Conservation (phyloP, 2,113 vertebrate species). For the Rhea pennata region DNA sequence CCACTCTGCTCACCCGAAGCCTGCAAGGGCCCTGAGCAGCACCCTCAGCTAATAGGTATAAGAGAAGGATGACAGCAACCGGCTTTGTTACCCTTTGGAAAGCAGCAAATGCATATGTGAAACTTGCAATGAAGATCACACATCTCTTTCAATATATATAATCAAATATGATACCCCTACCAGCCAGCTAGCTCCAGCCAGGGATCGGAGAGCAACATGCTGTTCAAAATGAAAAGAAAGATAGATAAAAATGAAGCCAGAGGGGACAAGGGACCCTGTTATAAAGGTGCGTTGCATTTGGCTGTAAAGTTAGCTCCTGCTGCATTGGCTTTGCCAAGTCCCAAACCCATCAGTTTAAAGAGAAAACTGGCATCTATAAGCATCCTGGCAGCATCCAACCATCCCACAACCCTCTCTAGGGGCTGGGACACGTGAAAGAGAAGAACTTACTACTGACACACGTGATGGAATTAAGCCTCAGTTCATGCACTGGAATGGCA, state of each 20-base stretch:
- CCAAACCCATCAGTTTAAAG: fast-evolving
- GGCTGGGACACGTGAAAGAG: fast-evolving
- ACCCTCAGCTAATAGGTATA: fast-evolving
- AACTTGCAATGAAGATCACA: not conserved
- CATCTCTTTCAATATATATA: too few relatives aligned
- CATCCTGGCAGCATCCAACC: not conserved
- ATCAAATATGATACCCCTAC: too few relatives aligned
- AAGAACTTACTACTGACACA: not conserved
- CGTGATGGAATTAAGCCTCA: not conserved
- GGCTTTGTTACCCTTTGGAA: fast-evolving
- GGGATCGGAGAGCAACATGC: too few relatives aligned
- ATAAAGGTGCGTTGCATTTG: fast-evolving
- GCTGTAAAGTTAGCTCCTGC: not conserved
- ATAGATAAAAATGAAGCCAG: too few relatives aligned
- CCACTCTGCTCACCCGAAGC: not conserved
- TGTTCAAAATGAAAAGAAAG: too few relatives aligned
- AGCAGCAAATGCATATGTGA: fast-evolving
- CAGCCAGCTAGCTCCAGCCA: too few relatives aligned
- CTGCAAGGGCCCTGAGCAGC: fast-evolving
- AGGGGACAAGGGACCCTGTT: too few relatives aligned
- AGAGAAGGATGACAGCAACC: fast-evolving
- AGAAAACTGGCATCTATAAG: not conserved
- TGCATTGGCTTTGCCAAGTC: fast-evolving
- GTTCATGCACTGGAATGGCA: not conserved
- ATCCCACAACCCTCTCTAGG: fast-evolving